A percentile compares a stretch with the other conserved stretches of the same genome.
Conservation (phyloP, 1,140 invertebrate genomes). For the Ridgeia piscesae region DNA sequence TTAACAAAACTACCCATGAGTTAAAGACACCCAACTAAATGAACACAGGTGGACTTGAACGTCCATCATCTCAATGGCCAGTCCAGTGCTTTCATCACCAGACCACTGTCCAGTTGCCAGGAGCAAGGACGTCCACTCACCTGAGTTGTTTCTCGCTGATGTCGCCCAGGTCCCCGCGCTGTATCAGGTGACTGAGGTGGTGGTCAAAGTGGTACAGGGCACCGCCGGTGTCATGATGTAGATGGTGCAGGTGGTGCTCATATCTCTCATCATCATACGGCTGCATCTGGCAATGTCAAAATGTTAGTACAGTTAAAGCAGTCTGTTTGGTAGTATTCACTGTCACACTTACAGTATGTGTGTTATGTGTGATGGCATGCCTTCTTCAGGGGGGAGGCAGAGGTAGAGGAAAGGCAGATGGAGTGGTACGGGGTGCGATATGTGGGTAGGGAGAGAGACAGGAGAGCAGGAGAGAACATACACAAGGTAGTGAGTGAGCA, state of each 20-base stretch:
- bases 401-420: not conserved
- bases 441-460: no score
- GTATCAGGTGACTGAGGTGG: not conserved
- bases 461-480: no score
- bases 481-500: no score
- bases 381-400: no score
- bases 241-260: not conserved
- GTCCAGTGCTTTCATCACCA: no score
- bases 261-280: not conserved
- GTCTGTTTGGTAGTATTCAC: not conserved
- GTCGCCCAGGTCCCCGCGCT: not conserved
- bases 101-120: not conserved
- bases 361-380: no score
- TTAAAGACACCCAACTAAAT: no score
- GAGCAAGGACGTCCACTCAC: not conserved
- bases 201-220: conserved; percentile 10
- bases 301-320: not conserved
- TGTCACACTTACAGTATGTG: no score
- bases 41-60: no score
- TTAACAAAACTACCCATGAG: no score
- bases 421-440: no score
- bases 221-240: conserved; percentile 4
- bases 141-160: not conserved
- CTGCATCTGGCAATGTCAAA: not conserved
- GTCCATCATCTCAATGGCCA: no score